Evolutionary conservation across 2,888 invertebrate species (phyloP).

Genomic region (Ophion slaviceki): DNA sequence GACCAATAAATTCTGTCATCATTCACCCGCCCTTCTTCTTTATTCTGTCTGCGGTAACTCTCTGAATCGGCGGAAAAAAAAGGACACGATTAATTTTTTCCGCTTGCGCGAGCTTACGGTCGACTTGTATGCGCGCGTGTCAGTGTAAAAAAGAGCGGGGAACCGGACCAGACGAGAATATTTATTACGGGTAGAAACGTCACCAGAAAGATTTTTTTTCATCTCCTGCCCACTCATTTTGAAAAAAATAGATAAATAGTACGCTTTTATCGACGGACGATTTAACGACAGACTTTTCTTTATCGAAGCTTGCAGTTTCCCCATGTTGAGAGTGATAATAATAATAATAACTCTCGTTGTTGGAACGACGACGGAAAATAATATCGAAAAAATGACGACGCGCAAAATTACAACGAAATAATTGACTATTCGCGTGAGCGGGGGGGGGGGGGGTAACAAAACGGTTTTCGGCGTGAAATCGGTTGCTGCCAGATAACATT

Average conservation of each 20-base stretch:
- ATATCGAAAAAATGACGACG: not conserved
- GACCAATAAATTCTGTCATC: conserved; percentile 58
- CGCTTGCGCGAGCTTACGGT: conserved; percentile 47
- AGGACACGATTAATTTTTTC: conserved; percentile 17
- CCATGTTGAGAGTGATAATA: not conserved
- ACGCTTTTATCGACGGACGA: not conserved
- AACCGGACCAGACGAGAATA: conserved; percentile 26
- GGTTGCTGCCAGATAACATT: not conserved
- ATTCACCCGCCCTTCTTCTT: conserved; percentile 47
- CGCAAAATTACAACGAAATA: not conserved
- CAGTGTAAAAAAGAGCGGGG: conserved; percentile 23
- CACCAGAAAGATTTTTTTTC: not conserved
- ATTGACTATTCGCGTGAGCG: not conserved
- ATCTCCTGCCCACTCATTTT: not conserved
- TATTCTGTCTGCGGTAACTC: conserved; percentile 38
- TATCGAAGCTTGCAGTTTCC: conserved; percentile 16
- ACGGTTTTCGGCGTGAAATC: not conserved
- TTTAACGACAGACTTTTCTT: not conserved
- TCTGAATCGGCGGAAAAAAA: conserved; percentile 40
- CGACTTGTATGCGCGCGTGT: conserved; percentile 21
- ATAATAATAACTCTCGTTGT: not conserved
- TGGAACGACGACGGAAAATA: not conserved
- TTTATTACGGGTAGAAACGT: conserved; percentile 40
- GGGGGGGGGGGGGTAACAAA: not conserved
- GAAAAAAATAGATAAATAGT: not conserved